Conservation (phyloP, 1,140 invertebrate genomes). For the Protaetia brevitarsis region DNA sequence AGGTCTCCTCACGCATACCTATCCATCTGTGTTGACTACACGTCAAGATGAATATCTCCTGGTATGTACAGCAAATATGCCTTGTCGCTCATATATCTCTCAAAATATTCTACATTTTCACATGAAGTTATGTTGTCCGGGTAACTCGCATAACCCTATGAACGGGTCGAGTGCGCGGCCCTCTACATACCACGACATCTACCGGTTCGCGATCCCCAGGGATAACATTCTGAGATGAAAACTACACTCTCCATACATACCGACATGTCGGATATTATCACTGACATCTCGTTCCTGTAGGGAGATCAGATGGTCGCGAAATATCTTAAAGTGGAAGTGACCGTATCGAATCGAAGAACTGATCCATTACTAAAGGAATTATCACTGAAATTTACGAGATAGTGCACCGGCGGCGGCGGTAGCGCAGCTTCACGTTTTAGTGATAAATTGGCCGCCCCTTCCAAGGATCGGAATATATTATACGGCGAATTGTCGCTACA, state of each 20-base stretch:
- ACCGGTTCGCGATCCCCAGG: constrained; percentile 24
- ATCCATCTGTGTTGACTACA: no score
- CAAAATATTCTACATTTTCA: constrained; percentile 3
- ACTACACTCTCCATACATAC: constrained; percentile 18
- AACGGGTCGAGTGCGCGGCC: not conserved
- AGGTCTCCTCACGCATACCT: no score
- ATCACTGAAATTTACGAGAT: constrained; percentile 22
- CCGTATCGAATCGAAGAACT: no score
- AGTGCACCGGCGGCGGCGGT: no score
- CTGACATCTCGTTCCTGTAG: no score
- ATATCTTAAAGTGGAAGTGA: not conserved
- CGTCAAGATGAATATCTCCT: no score
- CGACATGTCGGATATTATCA: no score
- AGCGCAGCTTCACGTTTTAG: no score
- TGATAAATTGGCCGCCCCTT: constrained; percentile 34
- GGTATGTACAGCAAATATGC: not conserved
- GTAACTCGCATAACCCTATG: not conserved
- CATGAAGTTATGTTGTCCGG: not conserved
- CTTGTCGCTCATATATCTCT: not conserved
- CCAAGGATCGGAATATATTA: constrained; percentile 35
- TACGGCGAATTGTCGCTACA: constrained; percentile 42
- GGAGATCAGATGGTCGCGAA: no score
- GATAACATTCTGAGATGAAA: constrained; percentile 29
- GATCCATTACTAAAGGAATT: constrained; percentile 31
- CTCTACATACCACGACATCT: not conserved